Percentiles rank a stretch among this genome's conserved stretches.
These are phyloP conservation scores for Tineola bisselliella DNA, from an alignment of 2,888 invertebrate genomes.

Conservation along the genomic window DNA sequence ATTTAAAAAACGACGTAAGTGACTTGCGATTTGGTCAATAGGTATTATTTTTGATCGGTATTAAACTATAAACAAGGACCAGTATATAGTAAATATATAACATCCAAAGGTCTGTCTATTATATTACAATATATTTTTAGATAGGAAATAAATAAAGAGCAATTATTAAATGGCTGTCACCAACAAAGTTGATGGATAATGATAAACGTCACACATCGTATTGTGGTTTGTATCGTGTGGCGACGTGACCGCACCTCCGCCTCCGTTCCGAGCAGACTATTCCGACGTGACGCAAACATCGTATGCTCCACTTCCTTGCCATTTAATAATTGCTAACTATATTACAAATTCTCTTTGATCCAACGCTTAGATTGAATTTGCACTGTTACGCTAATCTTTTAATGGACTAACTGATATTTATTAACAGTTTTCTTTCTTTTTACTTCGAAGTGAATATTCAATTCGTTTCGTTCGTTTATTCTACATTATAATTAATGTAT, in stretches of 20 bases:
- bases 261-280: not conserved
- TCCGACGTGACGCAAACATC: not conserved
- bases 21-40: no score
- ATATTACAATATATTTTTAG: no score
- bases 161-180: not conserved
- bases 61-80: no score
- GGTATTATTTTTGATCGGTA: no score
- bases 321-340: not conserved
- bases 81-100: no score
- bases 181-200: not conserved
- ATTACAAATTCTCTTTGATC: not conserved
- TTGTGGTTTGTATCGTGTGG: not conserved
- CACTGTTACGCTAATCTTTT: not conserved
- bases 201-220: not conserved
- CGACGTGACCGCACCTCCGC: not conserved
- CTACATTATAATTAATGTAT: no score
- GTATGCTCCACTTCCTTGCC: conserved; percentile 6
- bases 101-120: no score
- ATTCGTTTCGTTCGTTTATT: no score
- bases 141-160: not conserved
- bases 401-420: not conserved
- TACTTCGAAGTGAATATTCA: no score
- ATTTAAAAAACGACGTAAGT: no score
- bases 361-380: not conserved
- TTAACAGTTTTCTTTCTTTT: not conserved